Evolutionary conservation across 2,113 vertebrate species (phyloP).

Genomic region (Agapornis roseicollis): DNA sequence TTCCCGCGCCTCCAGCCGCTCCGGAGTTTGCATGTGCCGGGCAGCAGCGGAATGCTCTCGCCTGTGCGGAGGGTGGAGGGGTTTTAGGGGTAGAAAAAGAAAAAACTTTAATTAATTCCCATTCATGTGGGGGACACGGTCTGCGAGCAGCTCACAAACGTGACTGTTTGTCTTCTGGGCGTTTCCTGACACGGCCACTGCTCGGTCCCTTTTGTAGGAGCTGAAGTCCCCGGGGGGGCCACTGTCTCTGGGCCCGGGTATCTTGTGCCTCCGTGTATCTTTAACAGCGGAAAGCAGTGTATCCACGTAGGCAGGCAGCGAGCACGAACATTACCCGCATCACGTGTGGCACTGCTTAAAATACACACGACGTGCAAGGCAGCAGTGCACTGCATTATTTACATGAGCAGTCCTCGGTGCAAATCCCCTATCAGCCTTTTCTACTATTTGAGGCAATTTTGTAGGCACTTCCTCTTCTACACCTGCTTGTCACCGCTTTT

Average conservation of each 20-base stretch:
- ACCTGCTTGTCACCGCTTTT: not conserved
- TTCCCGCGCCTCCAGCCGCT: not conserved
- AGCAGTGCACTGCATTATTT: not conserved
- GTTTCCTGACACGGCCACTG: not conserved
- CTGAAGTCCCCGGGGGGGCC: not conserved
- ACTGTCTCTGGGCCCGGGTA: not conserved
- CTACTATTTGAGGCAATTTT: not conserved
- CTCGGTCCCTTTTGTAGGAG: not conserved
- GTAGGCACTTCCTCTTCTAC: constrained; percentile 12
- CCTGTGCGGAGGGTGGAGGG: not conserved
- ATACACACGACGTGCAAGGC: not conserved
- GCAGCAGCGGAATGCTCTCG: not conserved
- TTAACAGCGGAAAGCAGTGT: not conserved
- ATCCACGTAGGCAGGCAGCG: not conserved
- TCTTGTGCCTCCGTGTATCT: not conserved
- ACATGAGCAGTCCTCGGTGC: not conserved
- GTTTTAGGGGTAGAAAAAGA: not conserved
- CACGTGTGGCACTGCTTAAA: constrained; percentile 1
- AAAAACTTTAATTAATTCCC: not conserved
- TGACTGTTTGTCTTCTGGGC: constrained; percentile 27
- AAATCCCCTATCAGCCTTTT: not conserved
- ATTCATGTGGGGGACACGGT: not conserved
- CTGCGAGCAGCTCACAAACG: not conserved
- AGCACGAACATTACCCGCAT: not conserved
- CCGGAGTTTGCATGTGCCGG: not conserved